A percentile compares a stretch with the other conserved stretches of the same genome.
Conservation (phyloP, 2,113 vertebrate genomes). For the Sapayoa aenigma region DNA sequence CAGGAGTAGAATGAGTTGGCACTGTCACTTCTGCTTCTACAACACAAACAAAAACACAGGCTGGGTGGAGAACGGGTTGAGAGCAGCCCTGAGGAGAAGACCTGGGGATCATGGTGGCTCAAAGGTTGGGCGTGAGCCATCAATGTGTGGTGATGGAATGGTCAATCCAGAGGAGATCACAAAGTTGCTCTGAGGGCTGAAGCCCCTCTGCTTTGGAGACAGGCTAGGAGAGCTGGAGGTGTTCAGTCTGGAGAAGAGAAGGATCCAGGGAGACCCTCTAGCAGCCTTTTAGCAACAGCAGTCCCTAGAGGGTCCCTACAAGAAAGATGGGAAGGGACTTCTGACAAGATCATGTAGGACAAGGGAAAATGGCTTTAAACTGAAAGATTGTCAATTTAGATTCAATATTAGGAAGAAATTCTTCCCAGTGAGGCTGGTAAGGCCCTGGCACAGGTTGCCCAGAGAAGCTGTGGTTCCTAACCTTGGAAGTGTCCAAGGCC, state of each 20-base stretch:
- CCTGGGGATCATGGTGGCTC: not conserved
- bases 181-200: not conserved
- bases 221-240: not conserved
- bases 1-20: not conserved
- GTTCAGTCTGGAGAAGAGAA: not conserved
- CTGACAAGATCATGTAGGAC: not conserved
- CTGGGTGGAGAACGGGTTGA: not conserved
- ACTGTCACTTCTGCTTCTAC: not conserved
- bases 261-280: not conserved
- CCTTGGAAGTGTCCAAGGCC: not conserved
- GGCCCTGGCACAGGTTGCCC: not conserved
- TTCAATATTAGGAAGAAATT: not conserved
- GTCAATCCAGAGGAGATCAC: not conserved
- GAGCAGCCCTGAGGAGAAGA: not conserved
- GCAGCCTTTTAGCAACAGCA: not conserved
- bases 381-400: not conserved
- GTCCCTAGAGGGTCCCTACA: not conserved
- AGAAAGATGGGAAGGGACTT: not conserved
- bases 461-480: not conserved
- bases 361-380: not conserved
- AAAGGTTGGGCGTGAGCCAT: not conserved
- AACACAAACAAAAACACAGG: not conserved
- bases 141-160: not conserved
- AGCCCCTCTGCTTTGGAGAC: not conserved
- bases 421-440: not conserved